These are phyloP conservation scores for Catharus fuscescens DNA, from an alignment of 2,113 vertebrate species.

Conservation along the genomic window DNA sequence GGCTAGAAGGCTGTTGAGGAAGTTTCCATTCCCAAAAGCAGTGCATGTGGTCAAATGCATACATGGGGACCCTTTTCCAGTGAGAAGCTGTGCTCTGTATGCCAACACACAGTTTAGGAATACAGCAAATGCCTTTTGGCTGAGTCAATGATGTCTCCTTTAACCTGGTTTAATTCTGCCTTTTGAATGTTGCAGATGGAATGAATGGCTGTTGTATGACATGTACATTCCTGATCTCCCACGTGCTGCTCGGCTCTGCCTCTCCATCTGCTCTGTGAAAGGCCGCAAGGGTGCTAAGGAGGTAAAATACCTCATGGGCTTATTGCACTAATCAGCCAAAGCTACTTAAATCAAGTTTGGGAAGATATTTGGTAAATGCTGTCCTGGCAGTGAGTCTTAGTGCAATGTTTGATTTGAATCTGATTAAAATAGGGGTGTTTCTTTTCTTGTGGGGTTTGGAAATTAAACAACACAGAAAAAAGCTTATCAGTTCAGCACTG, in stretches of 20 bases:
- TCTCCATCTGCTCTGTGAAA: constrained; percentile 98
- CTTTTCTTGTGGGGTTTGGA: neutral
- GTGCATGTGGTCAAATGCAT: neutral
- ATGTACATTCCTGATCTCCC: constrained; percentile 97
- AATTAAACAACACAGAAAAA: neutral
- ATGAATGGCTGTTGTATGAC: constrained; percentile 95
- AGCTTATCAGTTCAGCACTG: neutral
- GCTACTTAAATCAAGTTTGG: neutral
- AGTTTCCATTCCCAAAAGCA: neutral
- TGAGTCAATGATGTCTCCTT: neutral
- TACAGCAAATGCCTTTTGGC: neutral
- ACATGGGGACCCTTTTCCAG: neutral
- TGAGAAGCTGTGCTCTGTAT: neutral
- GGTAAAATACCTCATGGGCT: constrained; percentile 73
- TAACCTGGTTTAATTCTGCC: neutral
- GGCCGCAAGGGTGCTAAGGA: constrained; percentile 97
- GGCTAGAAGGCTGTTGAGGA: neutral
- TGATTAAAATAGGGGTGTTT: neutral
- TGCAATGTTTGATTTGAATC: neutral
- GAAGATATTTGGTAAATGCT: neutral
- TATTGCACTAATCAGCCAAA: neutral
- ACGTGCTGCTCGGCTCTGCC: constrained; percentile 95
- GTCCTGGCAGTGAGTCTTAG: neutral
- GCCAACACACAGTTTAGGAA: neutral
- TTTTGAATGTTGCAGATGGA: constrained; percentile 82